phyloP scores from a whole-genome alignment of 2,888 invertebrate genomes.

The Lithophane semibrunnea region DNA sequence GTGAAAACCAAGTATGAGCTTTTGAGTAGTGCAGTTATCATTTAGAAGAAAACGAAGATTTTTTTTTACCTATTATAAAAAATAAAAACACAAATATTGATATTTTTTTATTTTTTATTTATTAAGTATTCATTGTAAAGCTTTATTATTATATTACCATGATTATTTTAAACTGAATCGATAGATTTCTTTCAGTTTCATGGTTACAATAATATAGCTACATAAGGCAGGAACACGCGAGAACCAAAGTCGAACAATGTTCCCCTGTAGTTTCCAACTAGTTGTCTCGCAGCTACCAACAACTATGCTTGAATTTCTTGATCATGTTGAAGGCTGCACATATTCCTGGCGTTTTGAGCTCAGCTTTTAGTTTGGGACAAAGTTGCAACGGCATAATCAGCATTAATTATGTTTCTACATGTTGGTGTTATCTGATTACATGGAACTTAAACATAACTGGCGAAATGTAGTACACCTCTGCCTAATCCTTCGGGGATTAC shows the following conservation, averaged over 20 bases:
- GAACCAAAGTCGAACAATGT: conserved; percentile 22
- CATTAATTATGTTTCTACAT: neutral
- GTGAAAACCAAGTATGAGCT: neutral
- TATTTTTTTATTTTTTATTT: too few relatives aligned
- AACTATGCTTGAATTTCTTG: conserved; percentile 12
- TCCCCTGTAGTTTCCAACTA: conserved; percentile 17
- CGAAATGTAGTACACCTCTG: neutral
- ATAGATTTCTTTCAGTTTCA: neutral
- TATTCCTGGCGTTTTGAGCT: neutral
- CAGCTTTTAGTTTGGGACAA: neutral
- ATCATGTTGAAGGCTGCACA: conserved; percentile 1
- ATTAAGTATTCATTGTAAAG: too few relatives aligned
- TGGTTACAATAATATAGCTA: neutral
- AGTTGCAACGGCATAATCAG: neutral
- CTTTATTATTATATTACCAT: neutral
- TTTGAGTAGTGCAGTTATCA: neutral
- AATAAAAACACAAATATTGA: too few relatives aligned
- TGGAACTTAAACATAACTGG: neutral
- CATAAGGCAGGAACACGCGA: neutral
- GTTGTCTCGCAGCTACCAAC: neutral
- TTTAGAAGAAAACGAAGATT: neutral
- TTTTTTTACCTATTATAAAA: too few relatives aligned
- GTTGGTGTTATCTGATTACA: too few relatives aligned
- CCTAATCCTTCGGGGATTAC: neutral
- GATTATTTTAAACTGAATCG: neutral